phyloP scores from a whole-genome alignment of 2,797 vertebrate species.

The Ciconia nigra region DNA sequence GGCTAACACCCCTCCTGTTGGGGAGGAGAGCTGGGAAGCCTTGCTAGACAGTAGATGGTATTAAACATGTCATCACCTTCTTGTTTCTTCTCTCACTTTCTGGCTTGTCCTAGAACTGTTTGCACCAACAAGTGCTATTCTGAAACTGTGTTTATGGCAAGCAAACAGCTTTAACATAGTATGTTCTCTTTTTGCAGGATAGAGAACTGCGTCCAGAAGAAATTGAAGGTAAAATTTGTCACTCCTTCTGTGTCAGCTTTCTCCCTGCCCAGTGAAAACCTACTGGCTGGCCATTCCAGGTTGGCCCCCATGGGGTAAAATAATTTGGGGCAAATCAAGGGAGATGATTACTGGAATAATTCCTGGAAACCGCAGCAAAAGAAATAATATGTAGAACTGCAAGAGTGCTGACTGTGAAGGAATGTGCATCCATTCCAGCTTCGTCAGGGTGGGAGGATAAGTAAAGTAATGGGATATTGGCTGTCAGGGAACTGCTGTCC shows the following conservation, averaged over 20 bases:
- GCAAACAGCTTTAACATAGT: background rate
- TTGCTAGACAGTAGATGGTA: slow-evolving; percentile 21
- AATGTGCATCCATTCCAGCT: background rate
- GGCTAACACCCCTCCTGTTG: background rate
- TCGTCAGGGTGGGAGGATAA: background rate
- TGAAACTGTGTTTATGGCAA: background rate
- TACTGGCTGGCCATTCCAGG: background rate
- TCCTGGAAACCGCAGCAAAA: background rate
- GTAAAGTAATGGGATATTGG: background rate
- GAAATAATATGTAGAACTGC: background rate
- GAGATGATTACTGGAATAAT: background rate
- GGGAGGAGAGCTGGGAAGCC: background rate
- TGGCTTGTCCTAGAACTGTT: slow-evolving; percentile 4
- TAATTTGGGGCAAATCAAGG: background rate
- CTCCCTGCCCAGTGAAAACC: background rate
- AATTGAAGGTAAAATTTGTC: slow-evolving; percentile 87
- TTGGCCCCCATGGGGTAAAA: background rate
- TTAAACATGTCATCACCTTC: slow-evolving; percentile 70
- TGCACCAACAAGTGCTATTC: background rate
- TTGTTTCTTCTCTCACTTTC: slow-evolving; percentile 58
- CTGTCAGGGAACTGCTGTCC: background rate
- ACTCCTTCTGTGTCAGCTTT: background rate
- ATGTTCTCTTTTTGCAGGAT: slow-evolving; percentile 81
- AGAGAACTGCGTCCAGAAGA: slow-evolving; percentile 94
- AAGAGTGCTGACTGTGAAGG: background rate